phyloP scores from a whole-genome alignment of 2,888 invertebrate genomes.

The Lasius fuliginosus region DNA sequence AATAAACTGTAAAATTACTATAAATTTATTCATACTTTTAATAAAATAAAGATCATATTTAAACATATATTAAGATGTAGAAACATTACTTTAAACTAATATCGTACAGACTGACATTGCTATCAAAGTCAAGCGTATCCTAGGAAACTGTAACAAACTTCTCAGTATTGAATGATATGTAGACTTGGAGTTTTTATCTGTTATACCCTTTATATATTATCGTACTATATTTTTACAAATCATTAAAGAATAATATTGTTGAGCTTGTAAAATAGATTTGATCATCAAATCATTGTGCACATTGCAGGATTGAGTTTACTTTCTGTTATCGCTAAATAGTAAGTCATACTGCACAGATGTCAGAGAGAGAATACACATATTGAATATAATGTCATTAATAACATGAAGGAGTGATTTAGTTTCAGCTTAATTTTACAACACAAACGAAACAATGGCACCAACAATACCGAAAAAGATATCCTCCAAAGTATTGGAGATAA shows the following conservation, averaged over 20 bases:
- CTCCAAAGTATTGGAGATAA: slow-evolving; percentile 75
- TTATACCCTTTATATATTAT: slow-evolving; percentile 17
- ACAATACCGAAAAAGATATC: slow-evolving; percentile 70
- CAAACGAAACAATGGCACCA: slow-evolving; percentile 73
- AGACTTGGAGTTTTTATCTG: slow-evolving; percentile 10
- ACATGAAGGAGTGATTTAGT: slow-evolving; percentile 4
- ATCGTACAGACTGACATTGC: slow-evolving; percentile 16
- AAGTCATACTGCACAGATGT: slow-evolving; percentile 3
- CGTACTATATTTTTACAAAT: slow-evolving; percentile 22
- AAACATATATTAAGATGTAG: neutral
- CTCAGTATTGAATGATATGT: slow-evolving; percentile 25
- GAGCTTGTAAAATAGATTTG: neutral
- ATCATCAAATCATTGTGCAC: neutral
- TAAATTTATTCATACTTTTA: slow-evolving; percentile 23
- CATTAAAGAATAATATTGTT: slow-evolving; percentile 6
- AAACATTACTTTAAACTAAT: neutral
- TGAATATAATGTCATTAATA: slow-evolving; percentile 3
- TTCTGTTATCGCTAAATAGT: slow-evolving; percentile 4
- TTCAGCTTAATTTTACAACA: slow-evolving; percentile 4
- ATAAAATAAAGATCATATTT: slow-evolving; percentile 16
- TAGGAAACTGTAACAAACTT: slow-evolving; percentile 65
- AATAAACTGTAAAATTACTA: slow-evolving; percentile 19
- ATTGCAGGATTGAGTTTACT: neutral
- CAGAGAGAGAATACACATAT: neutral
- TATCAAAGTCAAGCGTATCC: slow-evolving; percentile 60